These are phyloP conservation scores for Slavum lentiscoides DNA, from an alignment of 2,888 invertebrate species.

Conservation along the genomic window DNA sequence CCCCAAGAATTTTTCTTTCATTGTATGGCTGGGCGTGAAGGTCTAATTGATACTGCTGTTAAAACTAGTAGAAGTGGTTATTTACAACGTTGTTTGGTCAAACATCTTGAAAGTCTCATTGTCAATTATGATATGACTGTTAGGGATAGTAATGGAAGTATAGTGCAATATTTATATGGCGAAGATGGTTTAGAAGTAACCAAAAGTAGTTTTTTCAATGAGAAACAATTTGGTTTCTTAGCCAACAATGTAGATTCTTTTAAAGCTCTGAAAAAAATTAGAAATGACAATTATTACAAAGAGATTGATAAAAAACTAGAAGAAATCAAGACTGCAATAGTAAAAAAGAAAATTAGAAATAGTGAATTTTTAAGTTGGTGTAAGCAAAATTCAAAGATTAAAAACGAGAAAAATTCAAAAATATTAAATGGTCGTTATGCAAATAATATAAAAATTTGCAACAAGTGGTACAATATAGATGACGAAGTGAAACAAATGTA, in stretches of 20 bases:
- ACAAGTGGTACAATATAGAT: conserved; percentile 70
- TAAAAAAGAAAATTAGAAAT: conserved; percentile 63
- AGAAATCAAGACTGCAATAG: conserved; percentile 60
- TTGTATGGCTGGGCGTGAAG: conserved; percentile 99
- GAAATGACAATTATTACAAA: conserved; percentile 63
- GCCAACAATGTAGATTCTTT: conserved; percentile 75
- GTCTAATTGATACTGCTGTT: conserved; percentile 98
- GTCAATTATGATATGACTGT: conserved; percentile 94
- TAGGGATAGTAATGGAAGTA: conserved; percentile 88
- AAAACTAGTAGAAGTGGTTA: conserved; percentile 99
- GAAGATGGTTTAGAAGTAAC: conserved; percentile 91
- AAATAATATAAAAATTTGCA: conserved; percentile 66
- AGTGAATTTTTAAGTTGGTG: conserved; percentile 49
- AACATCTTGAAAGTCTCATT: conserved; percentile 94
- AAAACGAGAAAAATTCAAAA: conserved; percentile 58
- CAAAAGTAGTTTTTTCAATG: conserved; percentile 80
- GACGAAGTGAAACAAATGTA: conserved; percentile 67
- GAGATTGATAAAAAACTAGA: conserved; percentile 66
- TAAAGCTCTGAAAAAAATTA: conserved; percentile 63
- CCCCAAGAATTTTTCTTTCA: conserved; percentile 99
- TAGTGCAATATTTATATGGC: conserved; percentile 91
- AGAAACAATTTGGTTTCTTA: conserved; percentile 77
- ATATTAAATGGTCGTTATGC: conserved; percentile 66
- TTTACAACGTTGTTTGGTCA: conserved; percentile 93
- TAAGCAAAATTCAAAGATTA: conserved; percentile 62